A percentile compares a stretch with the other conserved stretches of the same genome.
These are phyloP conservation scores for Forbesichthys agassizii DNA, from an alignment of 2,113 vertebrate genomes.

Conservation along the genomic window DNA sequence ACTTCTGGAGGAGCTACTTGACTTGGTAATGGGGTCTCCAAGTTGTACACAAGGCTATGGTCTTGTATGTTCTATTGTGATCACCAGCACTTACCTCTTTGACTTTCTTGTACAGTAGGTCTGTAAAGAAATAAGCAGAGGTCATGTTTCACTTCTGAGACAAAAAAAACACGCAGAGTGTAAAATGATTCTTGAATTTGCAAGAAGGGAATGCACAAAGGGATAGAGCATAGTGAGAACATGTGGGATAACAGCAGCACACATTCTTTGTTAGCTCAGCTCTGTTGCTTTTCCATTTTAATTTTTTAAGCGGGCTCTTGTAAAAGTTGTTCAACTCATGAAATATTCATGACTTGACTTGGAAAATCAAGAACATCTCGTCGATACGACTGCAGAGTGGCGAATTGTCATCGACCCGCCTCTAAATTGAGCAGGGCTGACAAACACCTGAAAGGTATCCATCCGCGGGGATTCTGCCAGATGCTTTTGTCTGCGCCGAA, in stretches of 20 bases:
- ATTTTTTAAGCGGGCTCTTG: slow-evolving; percentile 8
- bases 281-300: slow-evolving; percentile 9
- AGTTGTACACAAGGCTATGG: slow-evolving; percentile 30
- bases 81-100: slow-evolving; percentile 36
- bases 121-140: slow-evolving; percentile 38
- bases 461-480: slow-evolving; percentile 10
- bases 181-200: slow-evolving; percentile 15
- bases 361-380: slow-evolving; percentile 22
- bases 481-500: slow-evolving; percentile 27
- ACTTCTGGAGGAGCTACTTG: slow-evolving; percentile 37
- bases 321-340: slow-evolving; percentile 23
- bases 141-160: slow-evolving; percentile 18
- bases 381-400: slow-evolving; percentile 19
- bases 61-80: slow-evolving; percentile 26
- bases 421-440: slow-evolving; percentile 44
- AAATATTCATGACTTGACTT: slow-evolving; percentile 43
- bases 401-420: slow-evolving; percentile 21
- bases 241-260: not conserved
- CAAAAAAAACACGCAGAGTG: not conserved
- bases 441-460: slow-evolving; percentile 46
- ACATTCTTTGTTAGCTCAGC: not conserved
- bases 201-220: slow-evolving; percentile 1
- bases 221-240: not conserved
- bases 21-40: slow-evolving; percentile 37
- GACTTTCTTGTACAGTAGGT: slow-evolving; percentile 17